Conservation (phyloP, 1,140 invertebrate species). For the Apis mellifera region DNA sequence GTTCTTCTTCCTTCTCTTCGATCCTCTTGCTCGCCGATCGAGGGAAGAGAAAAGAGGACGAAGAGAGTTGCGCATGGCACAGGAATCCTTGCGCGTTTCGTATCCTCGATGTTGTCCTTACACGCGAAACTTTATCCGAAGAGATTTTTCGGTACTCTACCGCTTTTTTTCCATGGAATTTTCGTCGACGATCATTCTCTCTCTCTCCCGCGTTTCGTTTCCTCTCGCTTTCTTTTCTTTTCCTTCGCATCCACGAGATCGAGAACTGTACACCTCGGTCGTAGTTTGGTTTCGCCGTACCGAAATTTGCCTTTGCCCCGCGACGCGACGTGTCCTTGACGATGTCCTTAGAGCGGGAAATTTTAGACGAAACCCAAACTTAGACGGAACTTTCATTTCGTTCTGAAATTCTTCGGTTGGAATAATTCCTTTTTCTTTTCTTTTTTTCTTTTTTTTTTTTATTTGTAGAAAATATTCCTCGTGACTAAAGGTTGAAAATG, state of each 20-base stretch:
- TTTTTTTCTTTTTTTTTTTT: background rate
- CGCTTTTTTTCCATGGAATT: slow-evolving; percentile 18
- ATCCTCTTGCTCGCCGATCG: background rate
- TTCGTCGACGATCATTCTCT: background rate
- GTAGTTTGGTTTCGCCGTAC: background rate
- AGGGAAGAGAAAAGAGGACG: slow-evolving; percentile 31
- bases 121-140: slow-evolving; percentile 46
- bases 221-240: background rate
- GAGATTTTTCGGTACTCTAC: slow-evolving; percentile 40
- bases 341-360: background rate
- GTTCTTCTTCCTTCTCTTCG: slow-evolving; percentile 13
- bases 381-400: background rate
- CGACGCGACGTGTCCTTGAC: background rate
- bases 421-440: too few species aligned
- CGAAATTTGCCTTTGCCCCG: background rate
- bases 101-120: slow-evolving; percentile 39
- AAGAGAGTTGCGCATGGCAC: slow-evolving; percentile 57
- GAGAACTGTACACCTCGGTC: background rate
- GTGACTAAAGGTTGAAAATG: too few species aligned
- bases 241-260: slow-evolving; percentile 19
- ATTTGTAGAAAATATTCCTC: too few species aligned
- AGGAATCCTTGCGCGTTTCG: slow-evolving; percentile 59
- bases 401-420: background rate
- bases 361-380: background rate
- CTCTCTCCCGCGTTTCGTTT: background rate